Conservation (phyloP, 2,797 vertebrate species). For the Myotis daubentonii region DNA sequence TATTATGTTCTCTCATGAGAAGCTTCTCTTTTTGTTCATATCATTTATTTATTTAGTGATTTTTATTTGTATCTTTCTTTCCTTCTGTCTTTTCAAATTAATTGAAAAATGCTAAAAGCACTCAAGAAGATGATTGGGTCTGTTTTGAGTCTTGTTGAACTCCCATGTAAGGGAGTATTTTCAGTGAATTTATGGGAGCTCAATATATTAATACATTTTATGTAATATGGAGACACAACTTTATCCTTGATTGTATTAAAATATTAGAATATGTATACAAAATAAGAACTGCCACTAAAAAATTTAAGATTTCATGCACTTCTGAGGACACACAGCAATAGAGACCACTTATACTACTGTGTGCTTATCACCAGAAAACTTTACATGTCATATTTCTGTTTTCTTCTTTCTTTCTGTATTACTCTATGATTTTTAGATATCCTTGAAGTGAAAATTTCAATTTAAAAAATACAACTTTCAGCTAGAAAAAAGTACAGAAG, state of each 20-base stretch:
- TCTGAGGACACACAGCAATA: neutral
- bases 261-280: neutral
- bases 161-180: neutral
- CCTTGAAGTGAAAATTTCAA: neutral
- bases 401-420: neutral
- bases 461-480: neutral
- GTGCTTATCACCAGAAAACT: neutral
- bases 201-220: neutral
- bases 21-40: neutral
- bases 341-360: neutral
- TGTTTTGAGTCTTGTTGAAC: neutral
- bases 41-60: neutral
- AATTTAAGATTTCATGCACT: neutral
- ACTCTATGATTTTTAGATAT: neutral
- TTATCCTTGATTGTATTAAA: neutral
- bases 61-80: neutral
- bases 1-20: neutral
- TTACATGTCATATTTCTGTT: neutral
- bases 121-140: neutral
- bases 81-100: neutral
- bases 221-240: neutral
- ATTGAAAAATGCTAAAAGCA: neutral
- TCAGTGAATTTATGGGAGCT: neutral
- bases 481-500: neutral
- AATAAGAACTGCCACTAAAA: neutral